Conservation (phyloP, 2,797 vertebrate species). For the Crypturellus tataupa region DNA sequence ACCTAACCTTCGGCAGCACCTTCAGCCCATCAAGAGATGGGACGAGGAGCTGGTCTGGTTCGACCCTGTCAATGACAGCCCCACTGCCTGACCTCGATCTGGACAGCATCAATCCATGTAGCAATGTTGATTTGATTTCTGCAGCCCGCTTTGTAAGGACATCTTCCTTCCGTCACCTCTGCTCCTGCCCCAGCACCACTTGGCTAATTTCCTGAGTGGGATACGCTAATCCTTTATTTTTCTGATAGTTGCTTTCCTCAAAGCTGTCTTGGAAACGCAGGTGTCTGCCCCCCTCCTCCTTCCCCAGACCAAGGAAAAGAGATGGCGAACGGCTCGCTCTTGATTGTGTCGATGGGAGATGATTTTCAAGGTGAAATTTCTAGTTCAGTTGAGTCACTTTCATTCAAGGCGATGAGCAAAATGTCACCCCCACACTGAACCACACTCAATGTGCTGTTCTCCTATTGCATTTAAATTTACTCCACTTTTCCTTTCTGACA, state of each 20-base stretch:
- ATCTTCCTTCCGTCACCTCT: rapidly evolving
- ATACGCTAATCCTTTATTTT: not conserved
- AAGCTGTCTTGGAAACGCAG: not conserved
- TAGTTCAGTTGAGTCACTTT: constrained; percentile 94
- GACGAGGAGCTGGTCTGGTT: not conserved
- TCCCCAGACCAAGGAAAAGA: constrained; percentile 46
- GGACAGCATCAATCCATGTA: not conserved
- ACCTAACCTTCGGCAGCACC: no score
- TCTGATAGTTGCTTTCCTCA: constrained; percentile 31
- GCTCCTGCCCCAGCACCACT: not conserved
- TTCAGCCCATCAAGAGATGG: not conserved
- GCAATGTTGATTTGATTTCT: not conserved
- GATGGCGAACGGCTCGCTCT: constrained; percentile 76
- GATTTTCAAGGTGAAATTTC: constrained; percentile 98
- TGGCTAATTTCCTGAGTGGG: not conserved
- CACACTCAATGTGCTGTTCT: constrained; percentile 89
- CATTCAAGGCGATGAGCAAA: constrained; percentile 94
- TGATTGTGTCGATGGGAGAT: constrained; percentile 90
- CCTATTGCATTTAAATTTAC: constrained; percentile 99
- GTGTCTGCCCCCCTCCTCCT: not conserved
- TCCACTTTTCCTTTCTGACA: constrained; percentile 99
- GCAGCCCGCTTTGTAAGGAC: not conserved
- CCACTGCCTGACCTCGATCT: not conserved
- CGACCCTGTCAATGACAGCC: not conserved
- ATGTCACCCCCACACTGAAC: constrained; percentile 95